These are phyloP conservation scores for Drosophila setifemur DNA, from an alignment of 1,140 invertebrate species.

Conservation along the genomic window DNA sequence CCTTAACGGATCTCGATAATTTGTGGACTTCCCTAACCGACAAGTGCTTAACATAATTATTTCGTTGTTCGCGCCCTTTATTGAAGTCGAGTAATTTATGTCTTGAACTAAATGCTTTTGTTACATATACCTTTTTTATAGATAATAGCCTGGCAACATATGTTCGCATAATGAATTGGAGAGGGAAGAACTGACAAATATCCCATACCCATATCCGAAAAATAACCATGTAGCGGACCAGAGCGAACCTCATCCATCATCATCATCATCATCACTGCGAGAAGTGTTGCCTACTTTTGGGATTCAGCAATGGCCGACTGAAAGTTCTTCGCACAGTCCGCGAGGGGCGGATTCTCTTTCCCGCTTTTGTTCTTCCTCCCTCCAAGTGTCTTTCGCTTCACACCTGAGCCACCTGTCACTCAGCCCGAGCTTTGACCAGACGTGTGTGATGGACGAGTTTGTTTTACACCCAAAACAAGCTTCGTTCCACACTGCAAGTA, in stretches of 20 bases:
- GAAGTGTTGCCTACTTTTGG: slow-evolving; percentile 46
- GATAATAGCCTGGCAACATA: slow-evolving; percentile 18
- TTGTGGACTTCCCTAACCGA: neutral
- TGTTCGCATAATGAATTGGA: slow-evolving; percentile 45
- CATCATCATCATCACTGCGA: slow-evolving; percentile 17
- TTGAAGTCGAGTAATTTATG: slow-evolving; percentile 32
- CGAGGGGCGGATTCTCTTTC: too few relatives aligned
- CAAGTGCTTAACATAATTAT: slow-evolving; percentile 41
- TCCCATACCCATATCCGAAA: neutral
- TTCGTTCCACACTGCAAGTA: too few relatives aligned
- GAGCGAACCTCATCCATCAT: slow-evolving; percentile 25
- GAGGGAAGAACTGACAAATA: neutral
- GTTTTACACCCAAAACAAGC: slow-evolving; percentile 11
- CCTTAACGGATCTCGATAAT: neutral
- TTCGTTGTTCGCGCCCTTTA: slow-evolving; percentile 1
- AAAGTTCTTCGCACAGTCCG: slow-evolving; percentile 16
- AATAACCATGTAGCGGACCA: slow-evolving; percentile 12
- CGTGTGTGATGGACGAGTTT: slow-evolving; percentile 54
- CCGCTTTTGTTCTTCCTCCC: neutral
- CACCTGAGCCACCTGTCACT: slow-evolving; percentile 51
- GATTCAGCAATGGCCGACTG: slow-evolving; percentile 10
- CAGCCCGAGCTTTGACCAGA: slow-evolving; percentile 30
- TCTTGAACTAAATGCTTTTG: slow-evolving; percentile 38
- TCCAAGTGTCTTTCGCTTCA: slow-evolving; percentile 3
- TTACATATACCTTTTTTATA: too few relatives aligned